phyloP scores from a whole-genome alignment of 2,888 invertebrate species.

The Hermodice carunculata region DNA sequence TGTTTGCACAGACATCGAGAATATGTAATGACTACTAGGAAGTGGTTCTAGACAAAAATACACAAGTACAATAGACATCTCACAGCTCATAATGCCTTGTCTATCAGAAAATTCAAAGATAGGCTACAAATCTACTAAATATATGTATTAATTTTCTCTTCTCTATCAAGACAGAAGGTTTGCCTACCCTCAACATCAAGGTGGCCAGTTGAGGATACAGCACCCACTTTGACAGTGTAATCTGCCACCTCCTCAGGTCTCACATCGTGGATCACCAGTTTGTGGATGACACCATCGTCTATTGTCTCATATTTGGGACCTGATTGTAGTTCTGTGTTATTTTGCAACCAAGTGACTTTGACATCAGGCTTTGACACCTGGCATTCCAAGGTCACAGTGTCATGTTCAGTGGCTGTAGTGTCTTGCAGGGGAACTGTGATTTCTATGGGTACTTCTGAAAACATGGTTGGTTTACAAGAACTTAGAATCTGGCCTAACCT shows the following conservation, averaged over 20 bases:
- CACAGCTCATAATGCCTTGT: too few species aligned
- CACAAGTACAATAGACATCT: too few species aligned
- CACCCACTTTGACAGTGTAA: conserved; percentile 60
- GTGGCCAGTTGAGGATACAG: conserved; percentile 51
- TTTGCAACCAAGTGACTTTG: conserved; percentile 81
- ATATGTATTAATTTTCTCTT: too few species aligned
- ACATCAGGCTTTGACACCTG: conserved; percentile 86
- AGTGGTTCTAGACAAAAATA: too few species aligned
- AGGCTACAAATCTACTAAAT: too few species aligned
- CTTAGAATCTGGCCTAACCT: too few species aligned
- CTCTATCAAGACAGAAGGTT: too few species aligned
- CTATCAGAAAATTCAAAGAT: too few species aligned
- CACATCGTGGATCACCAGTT: conserved; percentile 37
- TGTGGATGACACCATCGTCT: conserved; percentile 52
- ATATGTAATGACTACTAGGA: too few species aligned
- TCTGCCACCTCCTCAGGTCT: conserved; percentile 39
- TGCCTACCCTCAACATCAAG: conserved; percentile 60
- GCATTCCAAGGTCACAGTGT: conserved; percentile 89
- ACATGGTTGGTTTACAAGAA: too few species aligned
- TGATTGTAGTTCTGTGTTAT: conserved; percentile 46
- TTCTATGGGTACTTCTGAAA: conserved; percentile 63
- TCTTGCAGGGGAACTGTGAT: conserved; percentile 62
- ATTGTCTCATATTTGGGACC: conserved; percentile 24
- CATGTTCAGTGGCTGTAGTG: conserved; percentile 69
- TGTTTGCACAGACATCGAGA: too few species aligned